Base-by-base conservation (phyloP, 2,888 invertebrate genomes). In the Drosophila niveifrons region DNA sequence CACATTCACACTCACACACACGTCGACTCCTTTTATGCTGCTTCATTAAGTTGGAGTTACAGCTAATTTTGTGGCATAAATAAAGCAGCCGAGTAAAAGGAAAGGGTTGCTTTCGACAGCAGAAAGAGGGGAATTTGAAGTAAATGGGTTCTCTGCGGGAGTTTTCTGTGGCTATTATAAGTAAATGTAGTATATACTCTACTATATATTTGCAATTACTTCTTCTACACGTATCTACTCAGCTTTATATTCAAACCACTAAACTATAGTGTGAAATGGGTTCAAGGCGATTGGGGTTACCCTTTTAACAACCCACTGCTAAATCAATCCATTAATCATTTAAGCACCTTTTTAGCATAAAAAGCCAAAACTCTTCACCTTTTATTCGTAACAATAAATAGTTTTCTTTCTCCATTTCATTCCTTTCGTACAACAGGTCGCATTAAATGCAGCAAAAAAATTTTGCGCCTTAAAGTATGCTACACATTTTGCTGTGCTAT, bases 1-100 rank as follows among this genome's bases (percentile, higher is more conserved):
- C 11, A 69, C 64, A 41, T 28, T 51, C 51, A 41, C 34, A 43
- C 1, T 8, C 29, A 50, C 13, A 50, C 55, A 43, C 34, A 64
- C 71, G 6, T 23, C 23, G 23, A 23, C 6, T 62, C 48, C 46
- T 36, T 36, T 31, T 29, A 29, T 39, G 15, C 41, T 34, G 36
- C 31, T 39, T 17, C 6, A 39, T 39, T 29, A 53, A 29, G 41
- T 29, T 43, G 15, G 15, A 58, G 39, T n/a, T 39, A 28, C 48
- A 18, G 52, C 56, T 43, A 51, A 55, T 52, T 64, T 67, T 47
- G 57, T 50, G 62, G 61, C 51, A 63, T 15, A 47, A 52, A 63
- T 31, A 50, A 44, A 44, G 15, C 28, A 28, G 9, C 2, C 9
- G 11, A 15, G 43, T 18, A 11, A 36, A 47, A 48, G 39, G 34